Evolutionary conservation across 2,888 invertebrate species (phyloP).

Genomic region (Drosophila monieri): DNA sequence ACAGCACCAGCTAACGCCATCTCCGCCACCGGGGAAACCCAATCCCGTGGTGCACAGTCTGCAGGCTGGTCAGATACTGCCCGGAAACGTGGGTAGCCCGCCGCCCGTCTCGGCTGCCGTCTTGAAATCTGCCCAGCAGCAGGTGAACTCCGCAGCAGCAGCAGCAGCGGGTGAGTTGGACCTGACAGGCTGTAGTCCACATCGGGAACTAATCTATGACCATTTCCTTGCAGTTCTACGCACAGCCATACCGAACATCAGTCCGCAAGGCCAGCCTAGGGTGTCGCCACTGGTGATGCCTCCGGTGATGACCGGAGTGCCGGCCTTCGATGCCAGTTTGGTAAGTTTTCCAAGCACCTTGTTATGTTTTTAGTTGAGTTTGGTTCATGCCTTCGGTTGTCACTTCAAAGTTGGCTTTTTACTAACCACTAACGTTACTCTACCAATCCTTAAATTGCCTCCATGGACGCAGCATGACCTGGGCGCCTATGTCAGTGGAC

Average conservation of each 20-base stretch:
- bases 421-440: constrained; percentile 27
- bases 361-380: neutral
- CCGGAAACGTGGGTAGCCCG: constrained; percentile 86
- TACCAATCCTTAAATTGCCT: constrained; percentile 43
- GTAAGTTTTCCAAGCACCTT: constrained; percentile 85
- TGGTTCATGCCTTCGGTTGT: constrained; percentile 2
- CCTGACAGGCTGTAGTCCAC: neutral
- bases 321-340: constrained; percentile 88
- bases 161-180: constrained; percentile 79
- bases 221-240: constrained; percentile 74
- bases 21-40: constrained; percentile 79
- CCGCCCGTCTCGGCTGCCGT: constrained; percentile 81
- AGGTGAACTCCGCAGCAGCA: constrained; percentile 78
- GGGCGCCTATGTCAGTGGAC: constrained; percentile 83
- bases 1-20: constrained; percentile 75
- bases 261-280: constrained; percentile 86
- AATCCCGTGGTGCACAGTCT: constrained; percentile 80
- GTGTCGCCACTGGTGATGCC: constrained; percentile 85
- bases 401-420: neutral
- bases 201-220: neutral
- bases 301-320: constrained; percentile 85
- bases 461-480: constrained; percentile 86
- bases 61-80: constrained; percentile 82
- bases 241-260: constrained; percentile 86
- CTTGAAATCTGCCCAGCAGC: constrained; percentile 69